Conservation (phyloP, 1,140 invertebrate genomes). For the Lamellibrachia luymesi region DNA sequence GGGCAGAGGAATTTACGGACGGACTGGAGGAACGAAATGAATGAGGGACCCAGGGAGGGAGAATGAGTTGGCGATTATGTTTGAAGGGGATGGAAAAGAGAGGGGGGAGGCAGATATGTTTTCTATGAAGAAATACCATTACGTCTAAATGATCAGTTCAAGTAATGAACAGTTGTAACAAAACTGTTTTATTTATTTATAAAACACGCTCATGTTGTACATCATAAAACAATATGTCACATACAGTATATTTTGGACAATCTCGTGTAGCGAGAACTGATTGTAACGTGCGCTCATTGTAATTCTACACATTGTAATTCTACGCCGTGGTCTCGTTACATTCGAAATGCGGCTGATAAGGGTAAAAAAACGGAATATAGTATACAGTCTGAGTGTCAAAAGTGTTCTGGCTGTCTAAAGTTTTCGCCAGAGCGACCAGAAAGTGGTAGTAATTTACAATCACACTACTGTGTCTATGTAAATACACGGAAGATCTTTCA, state of each 20-base stretch:
- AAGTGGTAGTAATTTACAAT: not conserved
- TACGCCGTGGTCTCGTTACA: not conserved
- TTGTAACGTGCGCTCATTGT: not conserved
- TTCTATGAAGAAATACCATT: too few relatives aligned
- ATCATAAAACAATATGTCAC: not conserved
- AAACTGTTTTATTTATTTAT: not conserved
- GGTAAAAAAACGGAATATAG: not conserved
- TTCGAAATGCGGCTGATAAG: not conserved
- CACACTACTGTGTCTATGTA: not conserved
- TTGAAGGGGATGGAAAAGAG: too few relatives aligned
- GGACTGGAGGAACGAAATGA: too few relatives aligned
- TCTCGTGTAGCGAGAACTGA: not conserved
- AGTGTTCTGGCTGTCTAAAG: not conserved
- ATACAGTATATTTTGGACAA: not conserved
- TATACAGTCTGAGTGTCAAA: not conserved
- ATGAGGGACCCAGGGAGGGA: too few relatives aligned
- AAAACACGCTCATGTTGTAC: not conserved
- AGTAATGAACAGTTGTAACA: not conserved
- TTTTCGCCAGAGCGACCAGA: not conserved
- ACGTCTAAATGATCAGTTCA: not conserved
- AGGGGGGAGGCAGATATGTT: too few relatives aligned
- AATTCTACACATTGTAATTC: not conserved
- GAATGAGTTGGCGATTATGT: too few relatives aligned
- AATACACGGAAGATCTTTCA: not conserved
- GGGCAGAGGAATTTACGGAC: too few relatives aligned